Conservation (phyloP, 1,140 invertebrate species). For the Sitodiplosis mosellana region DNA sequence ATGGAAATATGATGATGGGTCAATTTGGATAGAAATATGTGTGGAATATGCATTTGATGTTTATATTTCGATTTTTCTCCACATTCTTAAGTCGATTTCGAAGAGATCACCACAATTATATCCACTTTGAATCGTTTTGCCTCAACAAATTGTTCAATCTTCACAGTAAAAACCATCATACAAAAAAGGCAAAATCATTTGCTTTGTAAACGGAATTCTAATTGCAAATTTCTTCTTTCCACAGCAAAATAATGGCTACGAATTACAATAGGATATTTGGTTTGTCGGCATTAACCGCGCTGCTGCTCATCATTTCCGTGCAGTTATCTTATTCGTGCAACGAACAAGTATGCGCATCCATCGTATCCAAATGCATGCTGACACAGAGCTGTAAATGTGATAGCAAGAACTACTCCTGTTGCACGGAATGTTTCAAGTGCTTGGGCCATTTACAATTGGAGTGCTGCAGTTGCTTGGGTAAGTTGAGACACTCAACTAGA, state of each 20-base stretch:
- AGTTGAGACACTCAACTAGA: constrained; percentile 5
- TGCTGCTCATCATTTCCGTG: neutral
- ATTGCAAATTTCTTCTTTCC: neutral
- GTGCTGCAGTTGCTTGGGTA: constrained; percentile 79
- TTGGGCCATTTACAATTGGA: constrained; percentile 75
- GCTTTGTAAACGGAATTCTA: neutral
- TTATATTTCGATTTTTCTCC: too few species aligned
- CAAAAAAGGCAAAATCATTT: too few species aligned
- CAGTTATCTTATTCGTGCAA: constrained; percentile 15
- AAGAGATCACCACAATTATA: too few species aligned
- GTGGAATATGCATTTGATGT: too few species aligned
- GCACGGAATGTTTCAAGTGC: constrained; percentile 80
- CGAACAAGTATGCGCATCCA: constrained; percentile 34
- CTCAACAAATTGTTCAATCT: too few species aligned
- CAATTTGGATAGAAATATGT: too few species aligned
- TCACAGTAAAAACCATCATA: too few species aligned
- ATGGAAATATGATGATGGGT: too few species aligned
- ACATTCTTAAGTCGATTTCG: too few species aligned
- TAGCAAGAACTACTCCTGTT: constrained; percentile 76
- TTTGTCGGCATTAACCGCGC: neutral
- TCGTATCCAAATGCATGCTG: constrained; percentile 90
- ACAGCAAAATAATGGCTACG: neutral
- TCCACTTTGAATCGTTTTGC: too few species aligned
- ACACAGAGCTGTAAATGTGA: constrained; percentile 92
- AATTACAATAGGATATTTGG: neutral